phyloP scores from a whole-genome alignment of 1,140 invertebrate species.

The Dinoponera quadriceps region DNA sequence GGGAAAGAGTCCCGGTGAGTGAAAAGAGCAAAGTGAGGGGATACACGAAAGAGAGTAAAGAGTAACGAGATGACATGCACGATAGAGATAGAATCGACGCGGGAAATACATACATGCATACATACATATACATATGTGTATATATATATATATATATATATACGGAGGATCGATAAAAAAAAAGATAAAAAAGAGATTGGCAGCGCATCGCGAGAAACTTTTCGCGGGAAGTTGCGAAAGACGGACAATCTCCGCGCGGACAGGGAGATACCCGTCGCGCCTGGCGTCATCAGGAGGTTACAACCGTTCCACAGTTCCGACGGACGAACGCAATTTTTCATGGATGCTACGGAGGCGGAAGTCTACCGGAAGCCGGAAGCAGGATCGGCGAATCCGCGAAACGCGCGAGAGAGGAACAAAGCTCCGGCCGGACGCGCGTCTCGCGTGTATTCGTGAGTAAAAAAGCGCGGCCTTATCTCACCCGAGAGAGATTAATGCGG shows the following conservation, averaged over 20 bases:
- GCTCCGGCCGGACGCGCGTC: constrained; percentile 30
- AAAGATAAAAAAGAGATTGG: constrained; percentile 28
- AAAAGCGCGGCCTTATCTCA: constrained; percentile 52
- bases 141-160: background rate
- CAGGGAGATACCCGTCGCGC: constrained; percentile 50
- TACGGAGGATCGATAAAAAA: constrained; percentile 27
- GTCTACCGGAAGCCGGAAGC: constrained; percentile 75
- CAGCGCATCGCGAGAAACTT: constrained; percentile 26
- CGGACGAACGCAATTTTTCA: constrained; percentile 78
- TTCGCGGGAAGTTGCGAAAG: constrained; percentile 25
- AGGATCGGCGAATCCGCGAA: constrained; percentile 64
- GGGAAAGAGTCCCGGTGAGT: background rate
- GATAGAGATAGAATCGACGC: constrained; percentile 19
- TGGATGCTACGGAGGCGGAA: constrained; percentile 64
- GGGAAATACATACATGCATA: background rate
- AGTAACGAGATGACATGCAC: constrained; percentile 37
- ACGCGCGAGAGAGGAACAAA: constrained; percentile 59
- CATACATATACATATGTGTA: background rate
- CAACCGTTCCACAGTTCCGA: constrained; percentile 39
- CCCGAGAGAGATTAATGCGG: constrained; percentile 51
- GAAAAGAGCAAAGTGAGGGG: constrained; percentile 18
- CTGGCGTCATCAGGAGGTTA: constrained; percentile 65
- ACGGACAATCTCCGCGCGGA: constrained; percentile 1
- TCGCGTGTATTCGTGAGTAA: constrained; percentile 38
- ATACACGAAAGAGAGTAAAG: constrained; percentile 15